Evolutionary conservation across 2,888 invertebrate genomes (phyloP), one percentile per base, ranked within the genome.

Genomic region (Poecilus cupreus): DNA sequence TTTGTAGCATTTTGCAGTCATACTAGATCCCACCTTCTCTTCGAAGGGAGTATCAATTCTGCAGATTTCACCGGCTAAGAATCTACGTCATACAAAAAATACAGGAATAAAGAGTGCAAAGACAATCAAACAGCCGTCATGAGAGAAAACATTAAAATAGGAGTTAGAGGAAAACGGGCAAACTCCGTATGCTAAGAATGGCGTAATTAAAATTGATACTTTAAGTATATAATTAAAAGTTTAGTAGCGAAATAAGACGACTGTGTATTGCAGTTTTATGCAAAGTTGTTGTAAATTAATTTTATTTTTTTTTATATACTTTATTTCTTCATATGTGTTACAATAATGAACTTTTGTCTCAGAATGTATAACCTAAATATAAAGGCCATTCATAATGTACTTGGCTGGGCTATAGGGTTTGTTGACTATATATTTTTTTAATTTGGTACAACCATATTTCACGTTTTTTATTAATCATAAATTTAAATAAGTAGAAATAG

Each of bases 1-100:
- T 85, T 89, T 90, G 46, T 87, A 93, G 94, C 92, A 84, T 91
- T 90, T 2, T 94, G 94, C 88, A 94, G 94, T 81, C 83, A 83
- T 57, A 82, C 82, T 4, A 82, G 83, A 68, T 82, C 83, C 3
- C 81, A 82, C 16, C 46, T 72, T 8, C 80, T 83, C 10, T 83
- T 83, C 20, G 80, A 60, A 2, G 83, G 83, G 76, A 83, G 83
- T 24, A 82, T 83, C n/a, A 83, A 82, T 22, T 82, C 70, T 13
- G 26, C 68, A 8, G 81, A 54, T 26, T 83, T 83, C 68, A 51
- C 82, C 11, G 80, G 75, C n/a, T 49, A 60, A 0, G 79, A 82
- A 37, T 81, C 82, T 22, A 13, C 49, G 4, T 64, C 57, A 32
- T 72, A 39, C 11, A 24, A 22, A 57, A 32, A 43, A 11, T 75